These are phyloP conservation scores for Myiothlypis coronata DNA, from an alignment of 2,797 vertebrate genomes.

Conservation along the genomic window DNA sequence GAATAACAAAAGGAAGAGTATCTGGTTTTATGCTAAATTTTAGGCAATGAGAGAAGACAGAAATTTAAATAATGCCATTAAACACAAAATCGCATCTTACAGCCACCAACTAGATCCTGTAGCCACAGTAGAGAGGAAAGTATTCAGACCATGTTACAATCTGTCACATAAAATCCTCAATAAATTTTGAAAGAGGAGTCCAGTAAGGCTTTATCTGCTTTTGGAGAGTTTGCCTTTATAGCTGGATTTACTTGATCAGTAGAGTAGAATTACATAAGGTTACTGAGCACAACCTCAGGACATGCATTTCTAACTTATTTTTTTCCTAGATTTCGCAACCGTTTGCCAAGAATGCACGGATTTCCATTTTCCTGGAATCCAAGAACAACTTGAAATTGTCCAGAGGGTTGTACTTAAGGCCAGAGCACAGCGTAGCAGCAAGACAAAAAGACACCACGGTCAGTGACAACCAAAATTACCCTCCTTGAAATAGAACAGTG, in stretches of 20 bases:
- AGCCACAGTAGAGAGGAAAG: neutral
- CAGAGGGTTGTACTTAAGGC: constrained; percentile 94
- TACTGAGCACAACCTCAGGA: neutral
- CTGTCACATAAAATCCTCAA: neutral
- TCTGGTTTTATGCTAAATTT: neutral
- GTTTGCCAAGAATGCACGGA: constrained; percentile 96
- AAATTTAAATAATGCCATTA: neutral
- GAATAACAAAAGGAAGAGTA: neutral
- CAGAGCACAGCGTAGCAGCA: constrained; percentile 87
- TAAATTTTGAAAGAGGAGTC: neutral
- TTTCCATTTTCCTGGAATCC: constrained; percentile 91
- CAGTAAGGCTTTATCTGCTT: neutral
- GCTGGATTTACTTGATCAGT: neutral
- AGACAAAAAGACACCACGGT: constrained; percentile 84
- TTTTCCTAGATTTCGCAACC: constrained; percentile 88
- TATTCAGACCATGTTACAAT: neutral
- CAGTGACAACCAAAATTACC: constrained; percentile 60
- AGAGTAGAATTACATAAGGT: neutral
- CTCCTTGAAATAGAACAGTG: constrained; percentile 35
- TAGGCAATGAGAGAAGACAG: neutral
- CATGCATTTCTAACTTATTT: neutral
- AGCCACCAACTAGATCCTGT: neutral
- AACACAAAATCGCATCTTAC: neutral
- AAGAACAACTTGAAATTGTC: constrained; percentile 90
- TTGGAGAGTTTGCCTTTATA: neutral